These are phyloP conservation scores for Lottia scabra DNA, from an alignment of 2,888 invertebrate genomes.

Conservation along the genomic window DNA sequence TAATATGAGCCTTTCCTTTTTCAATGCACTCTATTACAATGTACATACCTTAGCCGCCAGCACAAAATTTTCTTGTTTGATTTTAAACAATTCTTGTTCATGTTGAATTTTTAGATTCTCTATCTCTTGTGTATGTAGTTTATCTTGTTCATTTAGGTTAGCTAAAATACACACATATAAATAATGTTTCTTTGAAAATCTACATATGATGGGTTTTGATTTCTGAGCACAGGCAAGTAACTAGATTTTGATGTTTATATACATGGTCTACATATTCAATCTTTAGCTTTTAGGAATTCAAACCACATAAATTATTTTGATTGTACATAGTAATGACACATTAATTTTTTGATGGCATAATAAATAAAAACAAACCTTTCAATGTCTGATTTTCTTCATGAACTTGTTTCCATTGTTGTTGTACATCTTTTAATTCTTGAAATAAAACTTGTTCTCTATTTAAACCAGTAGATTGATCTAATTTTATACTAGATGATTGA, in stretches of 20 bases:
- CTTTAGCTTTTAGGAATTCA: no score
- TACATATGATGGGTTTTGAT: no score
- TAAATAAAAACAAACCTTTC: constrained; percentile 31
- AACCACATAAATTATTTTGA: no score
- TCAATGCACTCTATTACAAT: neutral
- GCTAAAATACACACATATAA: no score
- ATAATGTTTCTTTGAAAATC: no score
- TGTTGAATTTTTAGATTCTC: constrained; percentile 53
- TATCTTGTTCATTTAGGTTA: no score
- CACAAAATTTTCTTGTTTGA: constrained; percentile 66
- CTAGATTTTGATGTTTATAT: no score
- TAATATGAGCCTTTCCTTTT: neutral
- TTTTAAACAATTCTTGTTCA: constrained; percentile 58
- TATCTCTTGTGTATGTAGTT: constrained; percentile 38
- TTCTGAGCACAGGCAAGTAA: no score
- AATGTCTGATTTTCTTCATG: constrained; percentile 38
- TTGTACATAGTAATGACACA: no score
- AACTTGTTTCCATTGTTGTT: constrained; percentile 47
- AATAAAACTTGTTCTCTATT: constrained; percentile 22
- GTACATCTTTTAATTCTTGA: constrained; percentile 45
- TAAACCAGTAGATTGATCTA: constrained; percentile 23
- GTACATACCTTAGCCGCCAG: constrained; percentile 62
- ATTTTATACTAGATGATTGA: constrained; percentile 39
- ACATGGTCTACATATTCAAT: no score
- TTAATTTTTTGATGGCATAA: no score